Percentiles rank a stretch among this genome's conserved stretches.
Conservation (phyloP, 2,113 vertebrate genomes). For the Bostrychus sinensis region DNA sequence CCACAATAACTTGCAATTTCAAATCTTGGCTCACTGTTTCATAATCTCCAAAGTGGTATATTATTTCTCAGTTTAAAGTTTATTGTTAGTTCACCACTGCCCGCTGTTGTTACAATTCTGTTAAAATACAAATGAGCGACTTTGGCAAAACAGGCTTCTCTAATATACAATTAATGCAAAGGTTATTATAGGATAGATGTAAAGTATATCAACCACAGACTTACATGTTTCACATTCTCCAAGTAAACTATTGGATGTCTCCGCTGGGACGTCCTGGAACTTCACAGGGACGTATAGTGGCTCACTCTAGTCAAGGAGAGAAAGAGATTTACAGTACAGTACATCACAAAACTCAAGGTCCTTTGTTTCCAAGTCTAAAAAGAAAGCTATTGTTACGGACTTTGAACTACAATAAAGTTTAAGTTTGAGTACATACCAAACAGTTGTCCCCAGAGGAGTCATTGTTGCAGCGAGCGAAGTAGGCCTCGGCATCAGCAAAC, state of each 20-base stretch:
- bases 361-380: background rate
- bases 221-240: conserved; percentile 85
- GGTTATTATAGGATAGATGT: too few relatives aligned
- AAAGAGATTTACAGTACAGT: conserved; percentile 14
- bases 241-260: conserved; percentile 76
- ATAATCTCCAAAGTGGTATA: too few relatives aligned
- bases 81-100: conserved; percentile 44
- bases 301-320: conserved; percentile 84
- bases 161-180: too few relatives aligned
- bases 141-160: too few relatives aligned
- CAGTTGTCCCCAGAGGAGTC: conserved; percentile 86
- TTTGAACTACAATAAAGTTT: background rate
- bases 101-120: conserved; percentile 30
- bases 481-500: conserved; percentile 92
- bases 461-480: conserved; percentile 87
- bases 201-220: conserved; percentile 51
- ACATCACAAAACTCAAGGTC: background rate
- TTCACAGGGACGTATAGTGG: conserved; percentile 96
- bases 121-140: too few relatives aligned
- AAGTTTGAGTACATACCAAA: conserved; percentile 84
- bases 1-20: too few relatives aligned
- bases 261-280: conserved; percentile 89
- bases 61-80: too few relatives aligned
- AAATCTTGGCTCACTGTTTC: too few relatives aligned
- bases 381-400: background rate